A percentile compares a stretch with the other conserved stretches of the same genome.
Conservation (phyloP, 2,113 vertebrate genomes). For the Ia io region DNA sequence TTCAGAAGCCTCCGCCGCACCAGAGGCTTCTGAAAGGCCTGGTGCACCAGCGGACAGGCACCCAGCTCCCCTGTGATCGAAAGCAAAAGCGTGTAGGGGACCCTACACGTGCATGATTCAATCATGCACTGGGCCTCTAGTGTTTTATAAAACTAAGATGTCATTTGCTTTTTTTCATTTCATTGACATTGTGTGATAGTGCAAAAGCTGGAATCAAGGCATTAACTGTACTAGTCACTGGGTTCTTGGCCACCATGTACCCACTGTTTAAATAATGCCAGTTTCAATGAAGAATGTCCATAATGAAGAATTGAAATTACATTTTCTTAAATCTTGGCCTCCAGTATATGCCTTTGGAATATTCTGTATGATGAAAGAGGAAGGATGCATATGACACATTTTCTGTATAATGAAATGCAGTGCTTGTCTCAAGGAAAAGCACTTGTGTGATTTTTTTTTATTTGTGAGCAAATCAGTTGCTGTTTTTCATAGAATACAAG, state of each 20-base stretch:
- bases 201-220: background rate
- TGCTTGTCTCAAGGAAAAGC: background rate
- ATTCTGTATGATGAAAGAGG: background rate
- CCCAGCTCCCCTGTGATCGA: too few species aligned
- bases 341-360: background rate
- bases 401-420: background rate
- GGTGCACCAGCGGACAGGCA: too few species aligned
- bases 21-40: too few species aligned
- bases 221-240: fast-evolving
- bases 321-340: background rate
- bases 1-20: too few species aligned
- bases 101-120: too few species aligned
- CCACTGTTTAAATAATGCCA: background rate
- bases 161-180: background rate
- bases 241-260: background rate
- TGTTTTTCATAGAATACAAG: background rate
- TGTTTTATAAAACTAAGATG: background rate
- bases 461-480: background rate
- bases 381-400: background rate
- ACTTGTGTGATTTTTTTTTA: background rate
- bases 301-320: background rate
- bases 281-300: background rate
- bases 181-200: background rate
- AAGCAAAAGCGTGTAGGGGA: too few species aligned
- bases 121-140: too few species aligned